A percentile compares a stretch with the other conserved stretches of the same genome.
Evolutionary conservation across 2,797 vertebrate species (phyloP).

Genomic region (Melanotaenia maccullochi): DNA sequence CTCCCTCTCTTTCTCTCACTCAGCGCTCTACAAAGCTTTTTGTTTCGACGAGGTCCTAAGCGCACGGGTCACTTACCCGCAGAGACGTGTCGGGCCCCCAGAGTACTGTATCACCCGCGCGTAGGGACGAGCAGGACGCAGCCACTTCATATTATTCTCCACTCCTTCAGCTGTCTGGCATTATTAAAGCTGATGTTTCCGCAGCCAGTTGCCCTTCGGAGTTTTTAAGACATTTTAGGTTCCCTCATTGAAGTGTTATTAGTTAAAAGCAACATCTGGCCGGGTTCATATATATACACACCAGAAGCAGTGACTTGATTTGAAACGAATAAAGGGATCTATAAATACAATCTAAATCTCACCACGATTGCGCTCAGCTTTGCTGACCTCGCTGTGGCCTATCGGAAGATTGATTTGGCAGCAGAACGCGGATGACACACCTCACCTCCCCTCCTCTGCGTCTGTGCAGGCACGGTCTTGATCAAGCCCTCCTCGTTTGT

Average conservation of each 20-base stretch:
- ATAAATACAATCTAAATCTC: conserved; percentile 29
- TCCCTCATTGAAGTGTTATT: neutral
- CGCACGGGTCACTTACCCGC: conserved; percentile 79
- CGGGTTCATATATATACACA: neutral
- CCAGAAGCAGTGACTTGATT: neutral
- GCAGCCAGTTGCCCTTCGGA: conserved; percentile 2
- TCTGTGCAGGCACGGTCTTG: conserved; percentile 66
- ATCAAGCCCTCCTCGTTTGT: conserved; percentile 66
- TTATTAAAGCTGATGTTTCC: conserved; percentile 2
- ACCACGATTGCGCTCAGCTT: conserved; percentile 22
- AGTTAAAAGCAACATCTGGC: conserved; percentile 7
- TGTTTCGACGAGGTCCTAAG: conserved; percentile 78
- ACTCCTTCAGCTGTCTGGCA: conserved; percentile 16
- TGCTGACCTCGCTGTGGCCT: conserved; percentile 50
- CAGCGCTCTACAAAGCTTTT: conserved; percentile 80
- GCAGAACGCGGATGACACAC: conserved; percentile 57
- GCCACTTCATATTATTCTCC: conserved; percentile 8
- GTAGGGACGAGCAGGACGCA: conserved; percentile 19
- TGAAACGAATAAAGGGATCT: neutral
- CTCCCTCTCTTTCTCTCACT: conserved; percentile 32
- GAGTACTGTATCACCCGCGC: conserved; percentile 31
- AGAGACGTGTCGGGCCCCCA: conserved; percentile 53
- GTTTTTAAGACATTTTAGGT: neutral
- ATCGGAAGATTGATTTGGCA: conserved; percentile 64
- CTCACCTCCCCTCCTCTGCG: conserved; percentile 45